Percentiles rank a stretch among this genome's conserved stretches.
These are phyloP conservation scores for Sericinus montela DNA, from an alignment of 2,888 invertebrate species.

Conservation along the genomic window DNA sequence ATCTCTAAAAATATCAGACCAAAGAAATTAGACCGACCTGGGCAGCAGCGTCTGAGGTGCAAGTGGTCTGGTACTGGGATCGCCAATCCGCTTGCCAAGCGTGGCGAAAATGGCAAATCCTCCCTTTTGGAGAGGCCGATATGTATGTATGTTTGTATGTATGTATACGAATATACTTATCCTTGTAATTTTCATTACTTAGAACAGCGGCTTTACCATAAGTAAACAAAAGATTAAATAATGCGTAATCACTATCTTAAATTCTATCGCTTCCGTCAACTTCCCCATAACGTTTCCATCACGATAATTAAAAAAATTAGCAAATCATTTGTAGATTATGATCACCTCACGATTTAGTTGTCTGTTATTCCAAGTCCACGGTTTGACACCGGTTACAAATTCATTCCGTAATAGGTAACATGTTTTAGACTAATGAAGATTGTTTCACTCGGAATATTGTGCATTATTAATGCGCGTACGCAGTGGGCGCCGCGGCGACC, in stretches of 20 bases:
- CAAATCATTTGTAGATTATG: conserved; percentile 64
- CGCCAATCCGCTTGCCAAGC: no score
- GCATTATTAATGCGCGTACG: conserved; percentile 78
- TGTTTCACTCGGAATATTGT: conserved; percentile 62
- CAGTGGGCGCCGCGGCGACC: conserved; percentile 47
- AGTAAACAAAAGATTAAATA: background rate
- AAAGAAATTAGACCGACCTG: no score
- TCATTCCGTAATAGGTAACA: conserved; percentile 44
- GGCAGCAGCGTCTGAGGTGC: no score
- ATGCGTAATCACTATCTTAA: conserved; percentile 14
- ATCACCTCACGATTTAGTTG: conserved; percentile 46
- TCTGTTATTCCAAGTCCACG: conserved; percentile 20
- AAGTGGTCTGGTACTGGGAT: no score
- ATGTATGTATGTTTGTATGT: no score
- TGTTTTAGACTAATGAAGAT: conserved; percentile 75
- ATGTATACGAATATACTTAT: no score
- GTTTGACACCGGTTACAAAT: conserved; percentile 39
- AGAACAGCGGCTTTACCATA: no score
- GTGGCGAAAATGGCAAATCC: no score
- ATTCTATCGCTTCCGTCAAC: conserved; percentile 38
- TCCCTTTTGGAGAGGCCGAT: no score
- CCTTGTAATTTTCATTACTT: no score
- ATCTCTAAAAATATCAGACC: no score
- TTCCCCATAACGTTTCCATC: conserved; percentile 37
- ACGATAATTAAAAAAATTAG: conserved; percentile 59